Base-by-base conservation (phyloP, 2,797 vertebrate species). In the Spinus olivaceus region DNA sequence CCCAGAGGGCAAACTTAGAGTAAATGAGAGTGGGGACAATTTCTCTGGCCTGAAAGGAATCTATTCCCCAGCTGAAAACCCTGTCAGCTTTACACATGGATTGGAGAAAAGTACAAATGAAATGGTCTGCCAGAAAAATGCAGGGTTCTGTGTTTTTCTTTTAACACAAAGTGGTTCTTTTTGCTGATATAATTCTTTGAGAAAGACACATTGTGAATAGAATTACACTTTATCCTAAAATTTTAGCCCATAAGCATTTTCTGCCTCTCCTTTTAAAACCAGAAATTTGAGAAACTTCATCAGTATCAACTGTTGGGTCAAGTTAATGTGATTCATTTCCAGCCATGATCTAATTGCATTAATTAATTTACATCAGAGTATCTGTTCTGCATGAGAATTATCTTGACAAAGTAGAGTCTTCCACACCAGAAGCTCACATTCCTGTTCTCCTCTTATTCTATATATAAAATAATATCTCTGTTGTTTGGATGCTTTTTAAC, bases 331-430 rank as follows among this genome's bases (percentile, higher is more conserved):
- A 42, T 82, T 90, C 25, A 0, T 88, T 90, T 81, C 72, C 85
- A 89, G 67, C 49, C 85, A 50, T 9, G 32, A 47, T 86, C 42
- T 69, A 15, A 66, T 90, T 90, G 81, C 67, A 69, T 27, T 66
- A 14, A 46, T 50, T 86, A 61, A 91, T 79, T 46, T 86, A 49
- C 57, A 37, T 44, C 25, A 41, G n/a, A 20, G 27, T 86, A 16
- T 93, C 89, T 90, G 65, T 83, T 95, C 59, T 87, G 65, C 71
- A 27, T 70, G 33, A 51, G 67, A 81, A 82, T 95, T 92, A 51
- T 51, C 81, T 66, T 92, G 81, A 81, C 92, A 88, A 32, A 76
- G 80, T 49, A 87, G 63, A 70, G 9, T 91, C 89, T 63, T 50
- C 56, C 47, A 30, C 79, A 49, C 35, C 39, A 22, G 41, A 35